Percentiles rank a stretch among this genome's conserved stretches.
Conservation (phyloP, 2,797 vertebrate genomes). For the Otus scops region DNA sequence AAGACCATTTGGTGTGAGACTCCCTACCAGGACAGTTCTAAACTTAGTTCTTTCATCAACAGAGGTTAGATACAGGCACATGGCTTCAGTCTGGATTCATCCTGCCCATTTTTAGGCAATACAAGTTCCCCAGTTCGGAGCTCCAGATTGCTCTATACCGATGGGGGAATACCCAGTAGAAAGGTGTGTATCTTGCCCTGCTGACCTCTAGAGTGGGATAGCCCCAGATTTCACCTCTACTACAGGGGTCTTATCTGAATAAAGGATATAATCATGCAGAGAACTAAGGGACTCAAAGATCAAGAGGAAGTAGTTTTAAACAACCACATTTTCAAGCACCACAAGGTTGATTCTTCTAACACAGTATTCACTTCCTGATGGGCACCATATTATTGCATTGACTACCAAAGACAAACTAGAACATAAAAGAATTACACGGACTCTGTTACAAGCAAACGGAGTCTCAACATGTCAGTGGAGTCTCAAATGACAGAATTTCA, state of each 20-base stretch:
- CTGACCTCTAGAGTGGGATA: neutral
- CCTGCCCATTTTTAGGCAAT: neutral
- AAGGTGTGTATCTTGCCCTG: neutral
- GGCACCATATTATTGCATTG: neutral
- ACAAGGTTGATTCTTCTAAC: neutral
- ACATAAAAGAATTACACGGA: neutral
- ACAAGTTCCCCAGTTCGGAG: neutral
- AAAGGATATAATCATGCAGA: neutral
- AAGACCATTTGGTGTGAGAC: too few relatives aligned
- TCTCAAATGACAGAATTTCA: neutral
- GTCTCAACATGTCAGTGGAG: neutral
- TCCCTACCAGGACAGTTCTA: neutral
- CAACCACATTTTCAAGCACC: neutral
- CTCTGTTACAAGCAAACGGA: neutral
- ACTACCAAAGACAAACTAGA: neutral
- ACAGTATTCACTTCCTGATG: neutral
- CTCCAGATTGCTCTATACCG: neutral
- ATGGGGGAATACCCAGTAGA: fast-evolving
- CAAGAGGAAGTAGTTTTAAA: neutral
- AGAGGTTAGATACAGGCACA: neutral
- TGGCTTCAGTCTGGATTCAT: neutral
- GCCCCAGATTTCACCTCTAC: neutral
- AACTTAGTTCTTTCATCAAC: neutral
- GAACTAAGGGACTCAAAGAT: neutral
- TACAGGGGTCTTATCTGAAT: neutral